phyloP scores from a whole-genome alignment of 2,113 vertebrate genomes.

The Ophthalmolycus amberensis region DNA sequence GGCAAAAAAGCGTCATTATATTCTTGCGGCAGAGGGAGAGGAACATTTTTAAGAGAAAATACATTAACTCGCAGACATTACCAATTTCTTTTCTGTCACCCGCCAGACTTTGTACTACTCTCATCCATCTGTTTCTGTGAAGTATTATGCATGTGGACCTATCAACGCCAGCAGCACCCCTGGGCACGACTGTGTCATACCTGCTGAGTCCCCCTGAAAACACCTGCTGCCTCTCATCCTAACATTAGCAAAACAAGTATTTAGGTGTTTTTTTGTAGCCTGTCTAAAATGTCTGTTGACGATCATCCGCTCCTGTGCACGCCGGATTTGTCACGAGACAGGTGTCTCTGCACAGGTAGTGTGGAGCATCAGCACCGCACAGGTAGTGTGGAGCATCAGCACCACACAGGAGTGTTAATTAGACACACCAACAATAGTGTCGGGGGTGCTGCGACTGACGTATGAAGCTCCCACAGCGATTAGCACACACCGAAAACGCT shows the following conservation, averaged over 20 bases:
- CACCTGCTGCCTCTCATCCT: conserved; percentile 62
- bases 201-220: conserved; percentile 60
- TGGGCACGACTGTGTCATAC: conserved; percentile 60
- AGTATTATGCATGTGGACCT: conserved; percentile 59
- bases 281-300: conserved; percentile 53
- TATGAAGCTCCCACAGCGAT: conserved; percentile 62
- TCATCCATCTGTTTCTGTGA: conserved; percentile 70
- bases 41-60: conserved; percentile 60
- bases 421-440: conserved; percentile 75
- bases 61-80: conserved; percentile 61
- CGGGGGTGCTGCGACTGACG: conserved; percentile 63
- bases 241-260: conserved; percentile 52
- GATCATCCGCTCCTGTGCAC: conserved; percentile 47
- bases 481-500: conserved; percentile 52
- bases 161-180: conserved; percentile 60
- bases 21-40: conserved; percentile 52
- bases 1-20: conserved; percentile 64
- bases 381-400: conserved; percentile 68
- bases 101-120: conserved; percentile 57
- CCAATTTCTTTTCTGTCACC: conserved; percentile 67
- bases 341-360: conserved; percentile 72
- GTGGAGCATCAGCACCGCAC: conserved; percentile 70
- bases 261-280: conserved; percentile 29
- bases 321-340: conserved; percentile 62
- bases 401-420: conserved; percentile 80